Conservation (phyloP, 2,888 invertebrate genomes). For the Ligdia adustata region DNA sequence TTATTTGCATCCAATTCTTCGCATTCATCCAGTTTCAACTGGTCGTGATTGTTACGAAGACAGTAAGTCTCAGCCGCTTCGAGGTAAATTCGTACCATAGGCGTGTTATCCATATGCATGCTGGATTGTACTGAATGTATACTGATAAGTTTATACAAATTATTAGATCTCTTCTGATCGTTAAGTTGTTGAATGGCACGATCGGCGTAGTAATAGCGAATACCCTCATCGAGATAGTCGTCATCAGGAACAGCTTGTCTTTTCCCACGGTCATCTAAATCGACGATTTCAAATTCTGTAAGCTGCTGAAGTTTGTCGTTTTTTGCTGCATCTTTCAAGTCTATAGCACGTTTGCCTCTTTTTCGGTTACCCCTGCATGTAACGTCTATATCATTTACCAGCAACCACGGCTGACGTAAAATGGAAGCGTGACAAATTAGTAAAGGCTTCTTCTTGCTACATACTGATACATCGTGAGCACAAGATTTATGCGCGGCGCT, state of each 20-base stretch:
- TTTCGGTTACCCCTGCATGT: slow-evolving; percentile 46
- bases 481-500: slow-evolving; percentile 45
- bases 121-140: slow-evolving; percentile 55
- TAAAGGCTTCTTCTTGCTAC: slow-evolving; percentile 34
- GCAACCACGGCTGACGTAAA: slow-evolving; percentile 82
- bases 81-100: slow-evolving; percentile 61
- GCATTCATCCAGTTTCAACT: slow-evolving; percentile 49
- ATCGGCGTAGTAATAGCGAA: slow-evolving; percentile 60
- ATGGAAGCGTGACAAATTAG: slow-evolving; percentile 73
- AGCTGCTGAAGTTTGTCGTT: slow-evolving; percentile 6
- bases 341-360: slow-evolving; percentile 7
- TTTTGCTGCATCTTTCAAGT: slow-evolving; percentile 15
- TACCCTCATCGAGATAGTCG: slow-evolving; percentile 62
- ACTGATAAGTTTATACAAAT: slow-evolving; percentile 62
- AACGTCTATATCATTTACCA: slow-evolving; percentile 57
- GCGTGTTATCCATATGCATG: slow-evolving; percentile 52
- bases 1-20: slow-evolving; percentile 62
- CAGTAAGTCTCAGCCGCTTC: slow-evolving; percentile 67
- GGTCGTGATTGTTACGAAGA: slow-evolving; percentile 49
- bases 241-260: slow-evolving; percentile 50
- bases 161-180: slow-evolving; percentile 48
- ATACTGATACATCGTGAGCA: slow-evolving; percentile 32
- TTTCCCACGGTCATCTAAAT: slow-evolving; percentile 35
- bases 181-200: slow-evolving; percentile 57
- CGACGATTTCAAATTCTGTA: slow-evolving; percentile 19